phyloP scores from a whole-genome alignment of 2,888 invertebrate species.

The Phyllotreta striolata region DNA sequence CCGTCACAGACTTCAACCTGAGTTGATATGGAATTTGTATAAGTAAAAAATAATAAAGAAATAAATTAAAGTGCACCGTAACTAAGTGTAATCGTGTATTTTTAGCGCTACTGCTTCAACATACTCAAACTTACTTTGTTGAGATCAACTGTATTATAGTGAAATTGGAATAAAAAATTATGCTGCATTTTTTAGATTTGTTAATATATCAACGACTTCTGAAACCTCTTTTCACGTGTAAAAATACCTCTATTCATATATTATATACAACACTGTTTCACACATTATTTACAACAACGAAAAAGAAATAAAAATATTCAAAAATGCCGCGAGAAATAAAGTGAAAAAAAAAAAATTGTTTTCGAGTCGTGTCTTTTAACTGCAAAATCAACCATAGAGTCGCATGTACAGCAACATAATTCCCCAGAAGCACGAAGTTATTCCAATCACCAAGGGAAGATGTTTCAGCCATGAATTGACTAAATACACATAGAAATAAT shows the following conservation, averaged over 20 bases:
- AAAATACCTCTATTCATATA: slow-evolving; percentile 30
- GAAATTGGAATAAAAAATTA: slow-evolving; percentile 4
- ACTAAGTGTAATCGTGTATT: slow-evolving; percentile 18
- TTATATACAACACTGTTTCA: slow-evolving; percentile 40
- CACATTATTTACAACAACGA: slow-evolving; percentile 38
- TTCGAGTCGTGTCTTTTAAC: slow-evolving; percentile 30
- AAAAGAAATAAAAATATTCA: slow-evolving; percentile 34
- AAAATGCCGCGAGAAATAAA: slow-evolving; percentile 35
- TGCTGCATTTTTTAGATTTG: slow-evolving; percentile 41
- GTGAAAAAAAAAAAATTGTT: slow-evolving; percentile 9
- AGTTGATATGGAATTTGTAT: slow-evolving; percentile 21
- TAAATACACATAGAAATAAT: slow-evolving; percentile 57
- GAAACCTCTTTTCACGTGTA: slow-evolving; percentile 9
- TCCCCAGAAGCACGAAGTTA: slow-evolving; percentile 90
- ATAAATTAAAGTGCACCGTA: slow-evolving; percentile 13
- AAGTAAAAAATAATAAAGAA: slow-evolving; percentile 3
- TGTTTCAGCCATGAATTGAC: slow-evolving; percentile 71
- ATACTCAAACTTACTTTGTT: slow-evolving; percentile 12
- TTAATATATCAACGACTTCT: slow-evolving; percentile 24
- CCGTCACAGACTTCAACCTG: slow-evolving; percentile 24
- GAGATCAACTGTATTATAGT: slow-evolving; percentile 11
- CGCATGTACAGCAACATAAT: slow-evolving; percentile 77
- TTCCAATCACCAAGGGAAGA: slow-evolving; percentile 85
- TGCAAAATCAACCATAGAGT: slow-evolving; percentile 64
- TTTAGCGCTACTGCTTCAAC: slow-evolving; percentile 7